Percentiles rank a stretch among this genome's conserved stretches.
Conservation (phyloP, 2,797 vertebrate genomes). For the Lepus oiostolus region DNA sequence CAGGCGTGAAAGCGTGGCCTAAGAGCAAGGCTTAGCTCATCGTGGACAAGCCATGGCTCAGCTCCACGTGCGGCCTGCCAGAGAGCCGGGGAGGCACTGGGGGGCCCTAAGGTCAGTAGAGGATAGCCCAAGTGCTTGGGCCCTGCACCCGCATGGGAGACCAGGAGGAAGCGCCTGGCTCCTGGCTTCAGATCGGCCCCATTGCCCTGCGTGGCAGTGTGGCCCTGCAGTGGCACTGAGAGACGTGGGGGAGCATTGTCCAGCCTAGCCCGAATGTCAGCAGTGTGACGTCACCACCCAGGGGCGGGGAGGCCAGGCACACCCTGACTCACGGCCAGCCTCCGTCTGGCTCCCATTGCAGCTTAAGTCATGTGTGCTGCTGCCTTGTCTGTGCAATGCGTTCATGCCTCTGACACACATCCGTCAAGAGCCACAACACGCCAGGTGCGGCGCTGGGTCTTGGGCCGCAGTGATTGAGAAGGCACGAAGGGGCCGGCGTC, state of each 20-base stretch:
- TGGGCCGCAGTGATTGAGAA: neutral
- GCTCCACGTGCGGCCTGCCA: too few relatives aligned
- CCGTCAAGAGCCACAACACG: neutral
- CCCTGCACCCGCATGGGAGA: too few relatives aligned
- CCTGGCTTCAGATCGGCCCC: too few relatives aligned
- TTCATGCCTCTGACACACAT: neutral
- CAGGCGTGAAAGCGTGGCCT: neutral
- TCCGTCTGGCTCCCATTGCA: fast-evolving
- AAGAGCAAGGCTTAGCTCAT: fast-evolving
- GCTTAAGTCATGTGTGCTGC: too few relatives aligned
- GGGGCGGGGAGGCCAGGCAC: neutral
- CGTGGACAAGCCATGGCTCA: neutral
- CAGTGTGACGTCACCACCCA: neutral
- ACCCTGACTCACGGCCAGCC: neutral
- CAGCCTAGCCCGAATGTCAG: neutral
- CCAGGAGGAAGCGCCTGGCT: too few relatives aligned
- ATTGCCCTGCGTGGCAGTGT: too few relatives aligned
- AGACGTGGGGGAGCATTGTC: neutral
- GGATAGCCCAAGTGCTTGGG: too few relatives aligned
- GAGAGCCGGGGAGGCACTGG: neutral
- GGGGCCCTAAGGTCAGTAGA: too few relatives aligned
- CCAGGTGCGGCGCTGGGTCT: neutral
- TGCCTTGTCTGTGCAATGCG: fast-evolving
- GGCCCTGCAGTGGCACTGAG: neutral
- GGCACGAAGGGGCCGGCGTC: neutral